Evolutionary conservation across 30 jellyfish, hydroid and myxozoan genomes (phyloP).

Genomic region (Aurelia aurita): DNA sequence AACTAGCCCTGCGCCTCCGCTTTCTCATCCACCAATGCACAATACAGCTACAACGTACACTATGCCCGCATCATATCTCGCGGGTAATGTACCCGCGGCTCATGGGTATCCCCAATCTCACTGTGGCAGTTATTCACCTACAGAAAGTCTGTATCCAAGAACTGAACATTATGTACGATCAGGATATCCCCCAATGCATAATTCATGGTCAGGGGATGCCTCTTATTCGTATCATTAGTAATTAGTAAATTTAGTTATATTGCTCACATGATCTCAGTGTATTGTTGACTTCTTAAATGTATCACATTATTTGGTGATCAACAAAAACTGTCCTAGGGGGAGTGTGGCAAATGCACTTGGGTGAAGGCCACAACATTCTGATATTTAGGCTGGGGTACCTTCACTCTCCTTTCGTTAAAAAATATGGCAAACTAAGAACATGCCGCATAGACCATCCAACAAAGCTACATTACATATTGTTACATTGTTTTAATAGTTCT

Average conservation of each 20-base stretch:
- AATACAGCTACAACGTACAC: conserved; percentile 64
- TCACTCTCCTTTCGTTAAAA: too few relatives aligned
- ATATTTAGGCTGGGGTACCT: too few relatives aligned
- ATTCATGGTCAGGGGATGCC: conserved; percentile 76
- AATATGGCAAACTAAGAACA: too few relatives aligned
- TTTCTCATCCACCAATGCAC: conserved; percentile 88
- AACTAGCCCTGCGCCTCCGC: conserved; percentile 86
- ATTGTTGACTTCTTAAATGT: too few relatives aligned
- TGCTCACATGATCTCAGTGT: too few relatives aligned
- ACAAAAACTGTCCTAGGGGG: too few relatives aligned
- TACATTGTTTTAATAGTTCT: too few relatives aligned
- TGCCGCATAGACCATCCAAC: too few relatives aligned
- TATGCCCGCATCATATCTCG: conserved; percentile 53
- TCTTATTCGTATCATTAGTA: conserved; percentile 73
- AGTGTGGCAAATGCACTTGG: too few relatives aligned
- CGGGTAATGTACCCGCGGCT: conserved; percentile 56
- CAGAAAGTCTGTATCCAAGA: conserved; percentile 75
- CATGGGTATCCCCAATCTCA: conserved; percentile 77
- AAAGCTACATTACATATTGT: too few relatives aligned
- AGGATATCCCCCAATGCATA: conserved; percentile 69
- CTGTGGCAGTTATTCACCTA: conserved; percentile 76
- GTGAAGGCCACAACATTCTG: too few relatives aligned
- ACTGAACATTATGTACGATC: conserved; percentile 72
- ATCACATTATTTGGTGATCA: too few relatives aligned
- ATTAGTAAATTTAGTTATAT: background rate